Conservation (phyloP, 2,888 invertebrate species). For the Zonitis immaculata region DNA sequence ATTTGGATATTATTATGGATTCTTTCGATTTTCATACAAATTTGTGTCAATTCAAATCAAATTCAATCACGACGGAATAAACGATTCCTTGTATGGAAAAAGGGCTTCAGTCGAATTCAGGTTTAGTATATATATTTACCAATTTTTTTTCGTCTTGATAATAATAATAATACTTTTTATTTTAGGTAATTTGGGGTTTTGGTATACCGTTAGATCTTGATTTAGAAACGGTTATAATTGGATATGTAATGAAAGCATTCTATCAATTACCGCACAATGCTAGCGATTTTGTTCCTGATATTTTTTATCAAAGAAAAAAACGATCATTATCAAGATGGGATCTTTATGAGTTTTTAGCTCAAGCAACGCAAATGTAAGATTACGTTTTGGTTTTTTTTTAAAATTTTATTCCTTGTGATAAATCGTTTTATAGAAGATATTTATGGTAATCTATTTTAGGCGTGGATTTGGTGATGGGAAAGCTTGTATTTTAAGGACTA, state of each 20-base stretch:
- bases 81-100: background rate
- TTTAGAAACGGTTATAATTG: constrained; percentile 46
- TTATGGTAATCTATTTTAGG: constrained; percentile 25
- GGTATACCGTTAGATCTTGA: constrained; percentile 50
- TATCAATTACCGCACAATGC: constrained; percentile 35
- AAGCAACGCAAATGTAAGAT: constrained; percentile 55
- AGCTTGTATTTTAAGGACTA: constrained; percentile 61
- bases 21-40: background rate
- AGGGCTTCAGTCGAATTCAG: background rate
- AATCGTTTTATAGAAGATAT: background rate
- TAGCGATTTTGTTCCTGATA: constrained; percentile 26
- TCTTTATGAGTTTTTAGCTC: constrained; percentile 61
- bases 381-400: no score
- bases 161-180: no score
- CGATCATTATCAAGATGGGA: constrained; percentile 54
- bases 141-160: background rate
- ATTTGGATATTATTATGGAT: background rate
- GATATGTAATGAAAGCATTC: constrained; percentile 49
- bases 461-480: constrained; percentile 57
- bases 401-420: background rate
- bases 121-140: background rate
- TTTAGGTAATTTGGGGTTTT: constrained; percentile 47
- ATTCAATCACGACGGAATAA: background rate
- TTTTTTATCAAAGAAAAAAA: constrained; percentile 25
- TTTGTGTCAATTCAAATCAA: background rate